Evolutionary conservation across 2,797 vertebrate species (phyloP), one percentile per base, ranked within the genome.

Genomic region (Emydoidea blandingii): DNA sequence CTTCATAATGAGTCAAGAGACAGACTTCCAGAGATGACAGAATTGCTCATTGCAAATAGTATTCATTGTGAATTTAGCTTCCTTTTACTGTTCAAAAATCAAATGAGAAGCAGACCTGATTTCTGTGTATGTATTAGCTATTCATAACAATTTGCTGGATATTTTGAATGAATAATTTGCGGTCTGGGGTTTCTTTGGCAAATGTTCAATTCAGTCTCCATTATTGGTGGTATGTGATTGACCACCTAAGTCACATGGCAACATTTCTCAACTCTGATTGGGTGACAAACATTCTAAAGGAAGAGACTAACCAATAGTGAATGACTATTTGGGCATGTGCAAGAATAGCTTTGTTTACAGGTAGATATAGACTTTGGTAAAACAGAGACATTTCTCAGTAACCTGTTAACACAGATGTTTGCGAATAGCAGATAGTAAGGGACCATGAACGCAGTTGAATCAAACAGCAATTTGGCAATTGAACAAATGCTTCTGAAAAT

Each of bases 201-300:
- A 93, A 87, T 87, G 68, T 65, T 94, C 86, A 16, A 91, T 92
- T 92, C 83, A 56, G 91, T 8, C 34, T 1, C 0, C 91, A 89
- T 54, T 59, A 94, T 41, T 72, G 74, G 80, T 47, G 68, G 29
- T 49, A 56, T 85, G 68, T 88, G 86, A 91, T 49, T 93, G 56
- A 52, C 88, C 79, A 81, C 56, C 34, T 49, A 49, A 86, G 5
- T 92, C 76, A 47, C 41, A 62, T 29, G 18, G 54, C 53, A 85
- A 53, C 47, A 50, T 76, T 65, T 81, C 47, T 49, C 84, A 91
- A 90, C 88, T 78, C 53, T 89, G 23, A 50, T 90, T 92, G 88
- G 79, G 44, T 31, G 93, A 74, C 82, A 52, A 47, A 94, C 91
- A 50, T 54, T 88, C 68, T 68, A 93, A 90, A 53, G 50, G 62